Evolutionary conservation across 2,113 vertebrate genomes (phyloP), one percentile per base, ranked within the genome.

Genomic region (Vireo altiloquus): DNA sequence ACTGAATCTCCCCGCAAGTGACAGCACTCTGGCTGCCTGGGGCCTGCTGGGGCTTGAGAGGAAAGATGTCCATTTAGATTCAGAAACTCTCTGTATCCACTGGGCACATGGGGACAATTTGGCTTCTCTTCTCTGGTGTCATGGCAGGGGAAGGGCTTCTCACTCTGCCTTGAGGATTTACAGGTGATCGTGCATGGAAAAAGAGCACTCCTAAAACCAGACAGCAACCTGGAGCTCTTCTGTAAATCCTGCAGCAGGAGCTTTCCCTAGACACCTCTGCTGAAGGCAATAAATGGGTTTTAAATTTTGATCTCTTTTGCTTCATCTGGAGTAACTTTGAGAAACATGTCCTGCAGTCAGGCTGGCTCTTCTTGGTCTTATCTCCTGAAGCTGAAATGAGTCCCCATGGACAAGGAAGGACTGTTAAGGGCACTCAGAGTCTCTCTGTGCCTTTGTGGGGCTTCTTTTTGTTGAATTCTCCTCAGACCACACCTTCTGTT

Each of bases 11-110:
- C 79, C 28, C 71, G 88, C 49, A 72, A 91, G 64, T 86, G 92
- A 93, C 87, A 86, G 90, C 75, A 92, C 89, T 64, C 90, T 78
- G 82, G 64, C 91, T 86, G 71, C 80, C 69, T 39, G 11, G 56
- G 46, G 57, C 50, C 63, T 3, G 0, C 6, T n/a, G 79, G 53
- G 76, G 40, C 33, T 92, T 68, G 49, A 56, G 80, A 88, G 72
- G 60, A 68, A 64, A 81, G 80, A 75, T 30, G 63, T 31, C 82
- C 20, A 1, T 86, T 90, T 57, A 66, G 77, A 54, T 52, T 82
- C 89, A 92, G 89, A 81, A 86, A 74, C 35, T 86, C 65, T 42
- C 71, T 86, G 49, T 37, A 24, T 65, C 93, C 78, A 40, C 17
- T 76, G 33, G 22, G 83, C 80, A 78, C 3, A 5, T 31, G 75